Conservation (phyloP, 2,888 invertebrate genomes). For the Athalia rosae region DNA sequence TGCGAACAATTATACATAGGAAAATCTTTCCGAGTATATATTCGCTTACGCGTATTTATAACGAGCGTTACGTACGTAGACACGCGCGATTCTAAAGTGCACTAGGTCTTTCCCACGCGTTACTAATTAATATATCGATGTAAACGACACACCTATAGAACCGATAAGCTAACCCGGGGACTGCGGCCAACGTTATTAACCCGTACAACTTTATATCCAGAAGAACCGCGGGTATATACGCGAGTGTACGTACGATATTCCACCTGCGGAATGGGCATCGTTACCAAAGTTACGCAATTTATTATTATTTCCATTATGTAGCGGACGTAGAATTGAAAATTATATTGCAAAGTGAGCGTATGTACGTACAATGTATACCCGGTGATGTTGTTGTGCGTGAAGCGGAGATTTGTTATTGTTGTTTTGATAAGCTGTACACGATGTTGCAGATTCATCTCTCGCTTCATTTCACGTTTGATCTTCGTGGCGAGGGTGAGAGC, state of each 20-base stretch:
- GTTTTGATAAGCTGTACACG: no score
- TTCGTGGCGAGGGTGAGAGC: no score
- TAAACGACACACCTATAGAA: constrained; percentile 19
- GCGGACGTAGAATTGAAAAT: no score
- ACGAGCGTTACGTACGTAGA: neutral
- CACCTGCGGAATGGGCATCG: no score
- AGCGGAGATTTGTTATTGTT: no score
- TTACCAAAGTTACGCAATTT: no score
- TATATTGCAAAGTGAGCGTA: no score
- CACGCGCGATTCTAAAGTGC: constrained; percentile 12
- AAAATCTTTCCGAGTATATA: neutral
- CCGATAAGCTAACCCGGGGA: constrained; percentile 4
- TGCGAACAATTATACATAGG: no score
- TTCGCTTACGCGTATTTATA: neutral
- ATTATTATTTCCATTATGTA: no score
- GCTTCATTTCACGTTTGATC: no score
- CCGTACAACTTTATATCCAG: constrained; percentile 5
- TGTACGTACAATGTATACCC: neutral
- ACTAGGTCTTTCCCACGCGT: constrained; percentile 44
- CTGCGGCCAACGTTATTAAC: constrained; percentile 17
- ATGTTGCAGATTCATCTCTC: no score
- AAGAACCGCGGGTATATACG: neutral
- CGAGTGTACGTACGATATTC: neutral
- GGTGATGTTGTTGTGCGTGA: neutral
- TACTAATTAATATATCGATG: constrained; percentile 42